Evolutionary conservation across 1,140 invertebrate genomes (phyloP), one percentile per base, ranked within the genome.

Genomic region (Drosophila auraria): DNA sequence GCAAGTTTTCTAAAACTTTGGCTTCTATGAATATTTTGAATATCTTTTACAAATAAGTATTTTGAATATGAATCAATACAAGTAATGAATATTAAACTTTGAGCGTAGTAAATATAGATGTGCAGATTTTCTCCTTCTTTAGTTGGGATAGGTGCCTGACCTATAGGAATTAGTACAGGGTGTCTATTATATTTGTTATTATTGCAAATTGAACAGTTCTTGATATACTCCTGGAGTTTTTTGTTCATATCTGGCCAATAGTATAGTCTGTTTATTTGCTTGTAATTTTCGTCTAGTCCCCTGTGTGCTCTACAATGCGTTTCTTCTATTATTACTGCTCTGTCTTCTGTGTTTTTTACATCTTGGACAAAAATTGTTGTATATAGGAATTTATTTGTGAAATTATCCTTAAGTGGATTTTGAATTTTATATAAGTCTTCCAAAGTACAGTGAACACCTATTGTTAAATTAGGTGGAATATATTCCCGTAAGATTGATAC

Each of bases 11-110:
- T 4, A 17, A 38, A n/a, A 75, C 12, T 61, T 68, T 68, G 25
- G 17, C 17, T 25, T 38, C 63, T 14, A 75, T 69, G 15, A 59
- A 70, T 76, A 36, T 63, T 59, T 63, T 54, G 20, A 7, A 75
- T 75, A 45, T 69, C 47, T 45, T 69, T 63, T 5, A 69, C 45
- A 42, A 57, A 30, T 7, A 63, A n/a, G 12, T 25, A 75, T 62
- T 61, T 69, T 2, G 64, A 75, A 42, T 75, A 75, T 12, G 58
- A 20, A 40, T 62, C 65, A 23, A 74, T 47, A 9, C 54, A 59
- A 44, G 63, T 68, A 11, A 56, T 54, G 15, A 66, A 68, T 49
- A 14, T 42, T 25, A 40, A 7, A 15, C 9, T 25, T n/a, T 57
- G 54, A 2, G 54, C 38, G 20, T 57, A 57, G n/a, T 40, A 25